Percentiles rank a stretch among this genome's conserved stretches.
phyloP scores from a whole-genome alignment of 2,888 invertebrate species.

The Himalopsyche japonica region DNA sequence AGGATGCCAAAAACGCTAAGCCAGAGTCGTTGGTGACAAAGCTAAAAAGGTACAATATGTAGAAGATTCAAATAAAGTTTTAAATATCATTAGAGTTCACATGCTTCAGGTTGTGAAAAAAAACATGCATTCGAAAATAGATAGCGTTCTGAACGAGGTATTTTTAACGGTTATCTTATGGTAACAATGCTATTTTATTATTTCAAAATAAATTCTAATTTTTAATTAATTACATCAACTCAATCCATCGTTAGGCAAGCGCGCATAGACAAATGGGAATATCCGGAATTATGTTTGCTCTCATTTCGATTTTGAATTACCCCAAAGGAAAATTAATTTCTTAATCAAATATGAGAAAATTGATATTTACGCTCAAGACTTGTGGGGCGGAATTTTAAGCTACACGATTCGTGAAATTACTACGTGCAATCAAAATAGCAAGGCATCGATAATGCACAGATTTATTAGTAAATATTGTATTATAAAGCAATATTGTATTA shows the following conservation, averaged over 20 bases:
- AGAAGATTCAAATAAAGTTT: too few relatives aligned
- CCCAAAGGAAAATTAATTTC: conserved; percentile 41
- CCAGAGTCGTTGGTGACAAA: too few relatives aligned
- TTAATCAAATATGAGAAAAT: conserved; percentile 38
- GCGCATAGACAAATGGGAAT: not conserved
- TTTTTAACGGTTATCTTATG: too few relatives aligned
- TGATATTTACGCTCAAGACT: conserved; percentile 25
- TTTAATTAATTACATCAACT: not conserved
- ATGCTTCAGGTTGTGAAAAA: too few relatives aligned
- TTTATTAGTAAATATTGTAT: not conserved
- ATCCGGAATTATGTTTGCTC: not conserved
- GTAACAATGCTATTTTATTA: too few relatives aligned
- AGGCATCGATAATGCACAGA: not conserved
- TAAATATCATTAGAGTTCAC: too few relatives aligned
- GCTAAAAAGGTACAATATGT: too few relatives aligned
- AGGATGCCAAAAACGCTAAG: too few relatives aligned
- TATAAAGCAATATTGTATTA: too few relatives aligned
- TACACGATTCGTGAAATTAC: not conserved
- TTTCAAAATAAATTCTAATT: too few relatives aligned
- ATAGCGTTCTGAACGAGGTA: too few relatives aligned
- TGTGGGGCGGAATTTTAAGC: not conserved
- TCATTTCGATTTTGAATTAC: not conserved
- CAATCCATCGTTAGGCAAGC: not conserved
- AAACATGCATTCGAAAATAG: too few relatives aligned
- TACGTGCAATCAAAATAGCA: not conserved